Base-by-base conservation (phyloP, 1,140 invertebrate genomes). In the Bombus waltoni region DNA sequence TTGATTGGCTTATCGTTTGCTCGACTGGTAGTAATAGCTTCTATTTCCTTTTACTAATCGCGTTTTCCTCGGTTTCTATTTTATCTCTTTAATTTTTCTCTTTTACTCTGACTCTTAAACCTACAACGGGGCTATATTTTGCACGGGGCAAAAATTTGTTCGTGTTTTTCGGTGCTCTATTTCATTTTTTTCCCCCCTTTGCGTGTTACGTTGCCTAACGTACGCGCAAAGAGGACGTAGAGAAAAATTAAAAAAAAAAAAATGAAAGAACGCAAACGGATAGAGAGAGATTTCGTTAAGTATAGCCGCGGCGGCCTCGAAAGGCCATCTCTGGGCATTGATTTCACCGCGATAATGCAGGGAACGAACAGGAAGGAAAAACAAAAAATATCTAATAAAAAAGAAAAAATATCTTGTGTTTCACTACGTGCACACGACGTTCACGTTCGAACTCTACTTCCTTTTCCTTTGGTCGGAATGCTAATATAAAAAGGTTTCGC, bases 401-500 rank as follows among this genome's bases (percentile, higher is more conserved):
- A 38, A 38, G 35, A 38, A 68, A 38, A 25, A 68, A 44, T 53
- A 70, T 66, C 68, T 84, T 38, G 40, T 80, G 83, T 65, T 74
- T 70, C 28, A 70, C 47, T 42, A 65, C 25, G 35, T 59, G 47
- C 28, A 53, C 47, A 22, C 66, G 28, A 75, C 44, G 47, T 71
- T 47, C 65, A 15, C 72, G n/a, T 74, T 75, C 44, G 35, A 75
- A 75, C 59, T 80, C 42, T 62, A 44, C 77, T 72, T 71, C 71
- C 35, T 22, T 47, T 77, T 87, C 81, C 85, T 90, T 90, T 90
- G 89, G 89, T 90, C 86, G 89, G 89, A 90, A 90, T 90, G 89
- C 89, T 88, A 83, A 83, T 81, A 81, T 62, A 85, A 72, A 65
- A 80, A 79, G 75, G 62, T 85, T 83, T 76, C 87, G 75, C 79